A percentile compares a stretch with the other conserved stretches of the same genome.
Conservation (phyloP, 2,113 vertebrate genomes). For the Antigone vipio region DNA sequence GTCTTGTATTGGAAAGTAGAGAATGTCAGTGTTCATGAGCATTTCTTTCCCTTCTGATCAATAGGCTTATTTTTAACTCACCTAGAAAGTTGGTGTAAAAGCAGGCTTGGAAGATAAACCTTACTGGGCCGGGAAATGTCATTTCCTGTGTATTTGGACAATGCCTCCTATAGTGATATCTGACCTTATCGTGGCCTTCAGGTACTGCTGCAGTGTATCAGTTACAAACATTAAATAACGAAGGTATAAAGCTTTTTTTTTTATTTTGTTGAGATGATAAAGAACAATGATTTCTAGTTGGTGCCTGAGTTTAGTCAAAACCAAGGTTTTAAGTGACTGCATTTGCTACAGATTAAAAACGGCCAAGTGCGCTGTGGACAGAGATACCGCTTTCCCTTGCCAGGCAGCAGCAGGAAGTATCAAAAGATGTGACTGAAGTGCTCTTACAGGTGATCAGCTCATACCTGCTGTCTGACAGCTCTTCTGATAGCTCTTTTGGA, state of each 20-base stretch:
- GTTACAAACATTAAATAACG: background rate
- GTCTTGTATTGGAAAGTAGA: background rate
- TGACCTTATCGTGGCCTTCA: background rate
- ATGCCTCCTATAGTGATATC: background rate
- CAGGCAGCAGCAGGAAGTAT: background rate
- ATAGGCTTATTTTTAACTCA: constrained; percentile 19
- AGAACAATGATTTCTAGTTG: background rate
- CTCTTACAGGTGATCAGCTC: background rate
- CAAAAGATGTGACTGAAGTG: background rate
- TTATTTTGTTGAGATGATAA: background rate
- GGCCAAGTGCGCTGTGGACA: background rate
- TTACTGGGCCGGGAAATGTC: background rate
- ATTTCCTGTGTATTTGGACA: background rate
- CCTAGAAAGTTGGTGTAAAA: background rate
- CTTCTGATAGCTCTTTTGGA: background rate
- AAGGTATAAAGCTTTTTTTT: background rate
- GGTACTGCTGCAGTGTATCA: accelerated
- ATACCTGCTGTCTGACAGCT: background rate
- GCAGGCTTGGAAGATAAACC: background rate
- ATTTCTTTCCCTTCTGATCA: background rate
- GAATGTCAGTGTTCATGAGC: background rate
- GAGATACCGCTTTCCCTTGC: background rate
- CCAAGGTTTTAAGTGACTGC: constrained; percentile 11
- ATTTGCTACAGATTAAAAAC: background rate
- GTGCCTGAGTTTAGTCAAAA: constrained; percentile 26